Percentiles rank a stretch among this genome's conserved stretches.
These are phyloP conservation scores for Myotis pilosus DNA, from an alignment of 2,797 vertebrate genomes.

Conservation along the genomic window DNA sequence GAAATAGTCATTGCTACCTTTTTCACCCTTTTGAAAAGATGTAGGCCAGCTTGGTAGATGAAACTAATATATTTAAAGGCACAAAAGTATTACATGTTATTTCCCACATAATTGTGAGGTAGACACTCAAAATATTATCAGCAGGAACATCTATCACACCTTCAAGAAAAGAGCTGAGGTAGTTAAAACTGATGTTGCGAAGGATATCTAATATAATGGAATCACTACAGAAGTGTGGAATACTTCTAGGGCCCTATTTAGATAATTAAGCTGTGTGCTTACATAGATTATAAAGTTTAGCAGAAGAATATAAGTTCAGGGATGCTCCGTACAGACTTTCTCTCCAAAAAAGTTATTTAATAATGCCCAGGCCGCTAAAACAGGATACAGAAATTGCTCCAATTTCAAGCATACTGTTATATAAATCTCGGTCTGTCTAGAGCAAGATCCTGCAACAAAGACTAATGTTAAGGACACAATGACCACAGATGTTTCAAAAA, in stretches of 20 bases:
- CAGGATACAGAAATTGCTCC: slow-evolving; percentile 91
- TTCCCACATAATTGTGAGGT: slow-evolving; percentile 90
- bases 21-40: slow-evolving; percentile 89
- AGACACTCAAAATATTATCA: slow-evolving; percentile 89
- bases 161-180: slow-evolving; percentile 93
- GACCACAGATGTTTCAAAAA: slow-evolving; percentile 87
- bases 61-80: slow-evolving; percentile 90
- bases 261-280: slow-evolving; percentile 93
- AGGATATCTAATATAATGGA: slow-evolving; percentile 93
- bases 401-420: slow-evolving; percentile 93
- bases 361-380: slow-evolving; percentile 91
- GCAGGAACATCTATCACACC: slow-evolving; percentile 90
- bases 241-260: slow-evolving; percentile 93
- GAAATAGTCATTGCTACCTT: slow-evolving; percentile 84
- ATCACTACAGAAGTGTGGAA: slow-evolving; percentile 93
- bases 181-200: slow-evolving; percentile 91
- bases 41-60: slow-evolving; percentile 86
- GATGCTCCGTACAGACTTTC: slow-evolving; percentile 83
- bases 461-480: slow-evolving; percentile 92
- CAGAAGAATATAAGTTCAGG: slow-evolving; percentile 90
- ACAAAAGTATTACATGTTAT: slow-evolving; percentile 87
- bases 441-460: slow-evolving; percentile 89
- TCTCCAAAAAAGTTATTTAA: slow-evolving; percentile 89
- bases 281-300: slow-evolving; percentile 89
- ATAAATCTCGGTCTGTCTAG: slow-evolving; percentile 92